Conservation (phyloP, 1,140 invertebrate species). For the Neodiprion lecontei region DNA sequence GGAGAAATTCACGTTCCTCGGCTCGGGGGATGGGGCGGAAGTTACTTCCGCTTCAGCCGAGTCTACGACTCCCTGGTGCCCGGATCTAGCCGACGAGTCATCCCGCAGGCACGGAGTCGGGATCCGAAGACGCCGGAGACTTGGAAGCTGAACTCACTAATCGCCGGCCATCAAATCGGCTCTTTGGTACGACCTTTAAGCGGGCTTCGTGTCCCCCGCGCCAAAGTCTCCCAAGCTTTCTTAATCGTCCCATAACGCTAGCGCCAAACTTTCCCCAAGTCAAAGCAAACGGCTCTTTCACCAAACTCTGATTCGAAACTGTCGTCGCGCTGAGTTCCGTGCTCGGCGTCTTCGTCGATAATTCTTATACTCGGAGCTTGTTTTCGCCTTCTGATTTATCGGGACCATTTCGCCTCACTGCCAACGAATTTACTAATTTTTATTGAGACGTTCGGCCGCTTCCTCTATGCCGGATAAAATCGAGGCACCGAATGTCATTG, state of each 20-base stretch:
- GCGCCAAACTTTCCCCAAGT: no score
- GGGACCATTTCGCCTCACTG: background rate
- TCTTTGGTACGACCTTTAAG: conserved; percentile 38
- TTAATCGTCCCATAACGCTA: background rate
- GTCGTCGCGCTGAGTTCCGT: no score
- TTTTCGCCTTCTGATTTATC: background rate
- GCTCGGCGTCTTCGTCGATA: background rate
- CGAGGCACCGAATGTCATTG: no score
- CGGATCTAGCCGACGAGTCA: background rate
- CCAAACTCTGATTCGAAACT: no score
- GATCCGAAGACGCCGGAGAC: background rate
- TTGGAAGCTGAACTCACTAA: conserved; percentile 40
- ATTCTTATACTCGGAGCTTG: background rate
- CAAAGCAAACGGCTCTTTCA: no score
- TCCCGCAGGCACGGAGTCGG: background rate
- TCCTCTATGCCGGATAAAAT: no score
- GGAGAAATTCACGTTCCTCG: background rate
- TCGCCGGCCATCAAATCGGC: conserved; percentile 56
- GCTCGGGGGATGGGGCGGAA: conserved; percentile 27
- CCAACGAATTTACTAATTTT: background rate
- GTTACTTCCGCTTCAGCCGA: conserved; percentile 35
- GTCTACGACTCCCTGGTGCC: conserved; percentile 55
- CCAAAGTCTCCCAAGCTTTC: background rate
- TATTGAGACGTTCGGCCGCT: background rate
- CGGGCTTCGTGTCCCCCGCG: conserved; percentile 7